A percentile compares a stretch with the other conserved stretches of the same genome.
Conservation (phyloP, 1,140 invertebrate genomes). For the Dendrolimus punctatus region DNA sequence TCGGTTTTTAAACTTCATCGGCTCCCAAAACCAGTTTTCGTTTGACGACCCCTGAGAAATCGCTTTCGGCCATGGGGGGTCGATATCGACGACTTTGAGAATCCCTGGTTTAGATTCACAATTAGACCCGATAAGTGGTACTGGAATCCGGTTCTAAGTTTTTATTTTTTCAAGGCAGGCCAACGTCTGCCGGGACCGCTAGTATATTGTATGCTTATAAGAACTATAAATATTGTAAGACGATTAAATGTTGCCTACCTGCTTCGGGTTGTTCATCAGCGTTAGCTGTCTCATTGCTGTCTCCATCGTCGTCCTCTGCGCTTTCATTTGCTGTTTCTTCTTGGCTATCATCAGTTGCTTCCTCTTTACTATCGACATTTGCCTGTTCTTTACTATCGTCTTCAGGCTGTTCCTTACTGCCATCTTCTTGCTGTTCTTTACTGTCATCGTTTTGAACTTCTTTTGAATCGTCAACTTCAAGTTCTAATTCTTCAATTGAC, state of each 20-base stretch:
- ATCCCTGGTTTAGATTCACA: too few species aligned
- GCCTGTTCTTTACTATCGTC: constrained; percentile 33
- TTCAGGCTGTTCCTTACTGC: constrained; percentile 34
- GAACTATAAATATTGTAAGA: not conserved
- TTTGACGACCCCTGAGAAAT: too few species aligned
- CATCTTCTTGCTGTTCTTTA: constrained; percentile 28
- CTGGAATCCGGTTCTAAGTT: too few species aligned
- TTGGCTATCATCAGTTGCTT: constrained; percentile 12
- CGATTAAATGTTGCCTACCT: constrained; percentile 17
- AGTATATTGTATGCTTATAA: too few species aligned
- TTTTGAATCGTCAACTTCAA: constrained; percentile 46
- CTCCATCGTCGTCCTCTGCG: constrained; percentile 8
- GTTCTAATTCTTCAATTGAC: constrained; percentile 51
- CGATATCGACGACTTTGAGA: too few species aligned
- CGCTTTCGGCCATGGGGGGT: too few species aligned
- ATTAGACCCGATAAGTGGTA: too few species aligned
- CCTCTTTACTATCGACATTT: constrained; percentile 17
- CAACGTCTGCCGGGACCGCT: too few species aligned
- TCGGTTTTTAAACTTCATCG: too few species aligned
- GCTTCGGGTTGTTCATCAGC: constrained; percentile 42
- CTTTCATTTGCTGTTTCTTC: constrained; percentile 9
- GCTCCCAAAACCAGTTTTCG: too few species aligned
- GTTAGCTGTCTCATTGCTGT: constrained; percentile 26
- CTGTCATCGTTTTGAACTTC: constrained; percentile 45
- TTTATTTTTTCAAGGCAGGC: too few species aligned